phyloP scores from a whole-genome alignment of 2,888 invertebrate species.

The Cybosia mesomella region DNA sequence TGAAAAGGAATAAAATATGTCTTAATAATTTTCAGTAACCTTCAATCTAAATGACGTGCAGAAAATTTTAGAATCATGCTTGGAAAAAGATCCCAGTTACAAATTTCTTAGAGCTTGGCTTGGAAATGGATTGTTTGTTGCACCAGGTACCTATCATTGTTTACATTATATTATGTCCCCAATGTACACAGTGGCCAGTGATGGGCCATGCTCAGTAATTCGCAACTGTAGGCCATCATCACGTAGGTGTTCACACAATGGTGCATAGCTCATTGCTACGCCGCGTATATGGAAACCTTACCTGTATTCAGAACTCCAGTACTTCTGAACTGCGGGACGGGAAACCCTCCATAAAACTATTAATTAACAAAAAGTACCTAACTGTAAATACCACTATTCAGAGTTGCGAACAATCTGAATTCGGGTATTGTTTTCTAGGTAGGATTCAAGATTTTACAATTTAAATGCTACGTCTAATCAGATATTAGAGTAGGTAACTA shows the following conservation, averaged over 20 bases:
- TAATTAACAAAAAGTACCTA: no score
- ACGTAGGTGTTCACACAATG: neutral
- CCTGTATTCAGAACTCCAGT: no score
- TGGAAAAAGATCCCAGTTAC: constrained; percentile 75
- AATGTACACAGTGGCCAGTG: neutral
- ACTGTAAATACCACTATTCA: no score
- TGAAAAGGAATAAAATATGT: neutral
- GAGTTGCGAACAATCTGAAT: no score
- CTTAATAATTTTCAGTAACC: constrained; percentile 58
- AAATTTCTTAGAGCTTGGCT: constrained; percentile 72
- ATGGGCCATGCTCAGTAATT: neutral
- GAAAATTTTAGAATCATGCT: constrained; percentile 70
- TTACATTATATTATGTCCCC: neutral
- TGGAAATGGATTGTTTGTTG: constrained; percentile 77
- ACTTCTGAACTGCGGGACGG: no score
- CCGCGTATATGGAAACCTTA: no score
- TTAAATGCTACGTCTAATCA: no score
- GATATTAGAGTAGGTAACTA: no score
- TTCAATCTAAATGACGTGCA: constrained; percentile 73
- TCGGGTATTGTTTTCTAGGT: no score
- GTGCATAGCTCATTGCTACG: neutral
- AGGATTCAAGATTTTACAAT: no score
- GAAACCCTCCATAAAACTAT: no score
- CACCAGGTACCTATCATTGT: constrained; percentile 61
- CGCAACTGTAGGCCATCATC: neutral